phyloP scores from a whole-genome alignment of 2,888 invertebrate species.

The Trichopria drosophilae region DNA sequence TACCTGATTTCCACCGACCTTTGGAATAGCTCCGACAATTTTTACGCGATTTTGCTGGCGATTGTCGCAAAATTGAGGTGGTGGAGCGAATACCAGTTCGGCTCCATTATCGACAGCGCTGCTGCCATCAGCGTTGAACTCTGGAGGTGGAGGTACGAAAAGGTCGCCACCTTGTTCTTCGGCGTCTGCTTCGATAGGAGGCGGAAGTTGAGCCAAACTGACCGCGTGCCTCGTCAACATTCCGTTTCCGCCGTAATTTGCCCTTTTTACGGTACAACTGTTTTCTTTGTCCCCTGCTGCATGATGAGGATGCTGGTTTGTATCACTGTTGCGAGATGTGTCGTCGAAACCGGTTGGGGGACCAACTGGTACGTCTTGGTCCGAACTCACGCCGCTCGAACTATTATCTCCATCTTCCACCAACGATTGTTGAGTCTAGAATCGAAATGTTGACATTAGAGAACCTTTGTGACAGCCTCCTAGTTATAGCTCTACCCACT shows the following conservation, averaged over 20 bases:
- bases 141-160: constrained; percentile 67
- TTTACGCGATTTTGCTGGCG: constrained; percentile 66
- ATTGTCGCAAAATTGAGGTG: constrained; percentile 87
- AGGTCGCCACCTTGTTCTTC: constrained; percentile 67
- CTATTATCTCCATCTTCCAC: constrained; percentile 84
- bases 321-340: constrained; percentile 52
- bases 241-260: constrained; percentile 53
- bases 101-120: constrained; percentile 58
- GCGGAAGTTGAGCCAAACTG: constrained; percentile 78
- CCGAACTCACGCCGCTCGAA: constrained; percentile 85
- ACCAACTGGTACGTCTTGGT: constrained; percentile 72
- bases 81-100: constrained; percentile 76
- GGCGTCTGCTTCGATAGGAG: constrained; percentile 73
- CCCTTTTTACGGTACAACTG: constrained; percentile 45
- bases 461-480: too few relatives aligned
- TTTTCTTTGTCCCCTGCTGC: constrained; percentile 48
- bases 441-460: neutral
- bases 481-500: too few relatives aligned
- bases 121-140: constrained; percentile 60
- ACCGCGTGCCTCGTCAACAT: constrained; percentile 70
- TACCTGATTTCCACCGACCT: constrained; percentile 56
- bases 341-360: constrained; percentile 61
- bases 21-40: constrained; percentile 83
- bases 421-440: constrained; percentile 55
- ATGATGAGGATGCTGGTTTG: constrained; percentile 47